Base-by-base conservation (phyloP, 2,888 invertebrate species). In the Agrochola litura region DNA sequence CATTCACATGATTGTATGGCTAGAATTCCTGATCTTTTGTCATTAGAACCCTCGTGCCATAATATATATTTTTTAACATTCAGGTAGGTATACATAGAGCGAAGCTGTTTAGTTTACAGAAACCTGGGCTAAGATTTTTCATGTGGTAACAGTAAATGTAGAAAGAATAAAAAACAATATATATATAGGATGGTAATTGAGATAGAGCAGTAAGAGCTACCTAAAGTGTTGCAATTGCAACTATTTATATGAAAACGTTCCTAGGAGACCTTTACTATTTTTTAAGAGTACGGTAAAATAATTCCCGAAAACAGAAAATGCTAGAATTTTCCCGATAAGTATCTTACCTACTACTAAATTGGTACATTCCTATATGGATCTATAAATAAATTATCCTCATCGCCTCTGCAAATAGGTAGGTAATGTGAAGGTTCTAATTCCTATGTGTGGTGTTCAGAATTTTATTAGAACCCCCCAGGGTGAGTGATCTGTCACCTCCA, bases 401-500 rank as follows among this genome's bases (percentile, higher is more conserved):
- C 14, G 19, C 30, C 3, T 37, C 22, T 19, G 52, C 10, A 30
- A 63, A 41, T 54, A 43, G 4, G 19, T 25, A 16, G 41, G 41
- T 49, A 43, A 46, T 41, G 22, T 37, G 67, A 41, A 65, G 43
- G 63, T 58, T 2, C 30, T 30, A 30, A 30, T 30, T 30, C 19
- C 43, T 71, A 41, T 30, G 46, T 65, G 84, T 76, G 71, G 66
- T 75, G 63, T 77, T 81, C 76, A 56, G 63, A 78, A 80, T 79
- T 85, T 82, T 73, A 85, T 83, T 87, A 79, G 79, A 73, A 37
- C 37, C 88, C 89, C 89, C 89, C 78, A 75, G 87, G 87, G 86
- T 67, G 89, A 87, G 86, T 30, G 89, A 88, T 82, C 88, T 87
- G 91, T 91, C 91, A 92, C 86, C 79, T 76, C 75, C 91, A 90